Base-by-base conservation (phyloP, 2,113 vertebrate species). In the Cisticola juncidis region DNA sequence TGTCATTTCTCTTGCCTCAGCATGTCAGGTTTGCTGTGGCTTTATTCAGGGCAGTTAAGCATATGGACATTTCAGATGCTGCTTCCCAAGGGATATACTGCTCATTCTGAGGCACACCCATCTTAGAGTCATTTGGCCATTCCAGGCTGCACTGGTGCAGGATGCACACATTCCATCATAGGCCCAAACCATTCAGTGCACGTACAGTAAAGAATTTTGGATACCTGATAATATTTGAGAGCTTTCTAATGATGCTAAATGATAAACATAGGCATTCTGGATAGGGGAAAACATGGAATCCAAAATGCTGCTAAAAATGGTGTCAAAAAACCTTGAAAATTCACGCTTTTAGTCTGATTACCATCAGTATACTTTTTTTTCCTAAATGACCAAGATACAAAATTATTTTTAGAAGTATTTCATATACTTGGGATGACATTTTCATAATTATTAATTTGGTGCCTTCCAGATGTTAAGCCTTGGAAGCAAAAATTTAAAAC, bases 401-500 rank as follows among this genome's bases (percentile, higher is more conserved):
- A 51, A 68, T 62, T 65, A 38, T 57, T 33, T 81, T 70, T 26
- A 8, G 42, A 78, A 78, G 8, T 85, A 45, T 90, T 79, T 66
- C 47, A 45, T 53, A 26, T 68, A 84, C 80, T 92, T 70, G 29
- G 50, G 47, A 64, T 89, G 58, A 81, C 74, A 93, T 96, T 95
- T 95, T 96, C 44, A 66, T 33, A 7, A 35, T 53, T 92, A 47
- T 61, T 94, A 92, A 90, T 96, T 94, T 29, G 47, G 47, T 69
- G 73, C 71, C 76, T 92, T 95, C 86, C 97, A 98, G 85, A 94
- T 97, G 92, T 95, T 91, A 89, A 81, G 88, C 90, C 94, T 94
- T 84, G 90, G 94, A 97, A 95, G 90, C 94, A 98, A 97, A 97
- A 97, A 96, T 96, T 83, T 90, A 74, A 95, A 95, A 94, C 91